Percentiles rank a stretch among this genome's conserved stretches.
Conservation (phyloP, 2,113 vertebrate genomes). For the Mus spicilegus region DNA sequence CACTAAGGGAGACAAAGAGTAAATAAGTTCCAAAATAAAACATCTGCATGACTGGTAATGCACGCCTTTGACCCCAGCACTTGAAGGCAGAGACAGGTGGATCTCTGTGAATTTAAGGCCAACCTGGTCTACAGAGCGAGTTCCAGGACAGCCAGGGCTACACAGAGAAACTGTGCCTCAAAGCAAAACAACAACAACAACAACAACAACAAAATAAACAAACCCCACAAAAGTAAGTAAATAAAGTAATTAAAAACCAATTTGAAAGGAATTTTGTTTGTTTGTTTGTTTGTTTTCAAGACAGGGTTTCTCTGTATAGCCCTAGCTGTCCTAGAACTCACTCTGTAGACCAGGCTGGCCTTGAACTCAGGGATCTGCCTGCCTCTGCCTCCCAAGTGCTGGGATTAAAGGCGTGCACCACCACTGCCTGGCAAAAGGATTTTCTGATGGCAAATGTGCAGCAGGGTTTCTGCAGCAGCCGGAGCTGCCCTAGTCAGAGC, state of each 20-base stretch:
- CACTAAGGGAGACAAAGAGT: background rate
- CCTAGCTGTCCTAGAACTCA: too few species aligned
- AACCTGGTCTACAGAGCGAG: background rate
- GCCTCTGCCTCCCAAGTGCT: too few species aligned
- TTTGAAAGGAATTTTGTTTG: background rate
- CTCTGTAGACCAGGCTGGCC: too few species aligned
- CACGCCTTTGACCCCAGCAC: background rate
- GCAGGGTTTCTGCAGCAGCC: background rate
- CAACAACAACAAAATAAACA: background rate
- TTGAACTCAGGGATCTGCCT: too few species aligned
- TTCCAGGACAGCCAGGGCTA: background rate
- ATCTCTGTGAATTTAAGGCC: background rate
- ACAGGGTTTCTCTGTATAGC: too few species aligned
- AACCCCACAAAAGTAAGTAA: background rate
- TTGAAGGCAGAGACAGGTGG: background rate
- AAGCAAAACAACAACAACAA: background rate
- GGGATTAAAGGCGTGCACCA: too few species aligned
- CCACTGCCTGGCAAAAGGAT: background rate
- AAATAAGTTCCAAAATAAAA: conserved; percentile 1
- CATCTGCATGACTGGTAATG: background rate
- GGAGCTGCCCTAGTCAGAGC: background rate
- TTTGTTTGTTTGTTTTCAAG: too few species aligned
- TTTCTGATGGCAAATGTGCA: background rate
- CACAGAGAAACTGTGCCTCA: background rate
- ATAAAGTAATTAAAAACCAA: background rate